Evolutionary conservation across 2,113 vertebrate genomes (phyloP).

Genomic region (Heteronetta atricapilla): DNA sequence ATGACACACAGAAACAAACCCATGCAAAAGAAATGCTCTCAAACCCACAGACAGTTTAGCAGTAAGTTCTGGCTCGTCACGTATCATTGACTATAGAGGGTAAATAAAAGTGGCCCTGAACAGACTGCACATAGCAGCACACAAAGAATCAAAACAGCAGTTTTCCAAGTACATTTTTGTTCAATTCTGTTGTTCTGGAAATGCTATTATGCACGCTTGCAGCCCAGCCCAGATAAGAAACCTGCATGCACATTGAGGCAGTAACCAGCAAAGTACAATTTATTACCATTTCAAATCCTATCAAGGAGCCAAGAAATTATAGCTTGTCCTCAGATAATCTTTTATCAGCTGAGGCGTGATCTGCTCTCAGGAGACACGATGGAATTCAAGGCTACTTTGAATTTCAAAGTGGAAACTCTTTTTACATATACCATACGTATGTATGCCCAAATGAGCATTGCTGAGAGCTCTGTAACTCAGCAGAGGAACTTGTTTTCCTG

Average conservation of each 20-base stretch:
- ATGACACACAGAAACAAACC: background rate
- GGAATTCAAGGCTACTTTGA: slow-evolving; percentile 16
- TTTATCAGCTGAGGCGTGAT: background rate
- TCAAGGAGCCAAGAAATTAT: slow-evolving; percentile 35
- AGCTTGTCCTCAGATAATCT: slow-evolving; percentile 54
- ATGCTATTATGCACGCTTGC: background rate
- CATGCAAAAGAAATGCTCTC: background rate
- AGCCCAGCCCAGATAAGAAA: slow-evolving; percentile 8
- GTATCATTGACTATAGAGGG: background rate
- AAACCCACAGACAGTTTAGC: background rate
- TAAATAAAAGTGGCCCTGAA: background rate
- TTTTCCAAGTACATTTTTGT: background rate
- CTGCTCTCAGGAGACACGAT: background rate
- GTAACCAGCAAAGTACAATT: background rate
- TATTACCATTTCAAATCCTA: slow-evolving; percentile 48
- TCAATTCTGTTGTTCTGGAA: slow-evolving; percentile 9
- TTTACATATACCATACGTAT: background rate
- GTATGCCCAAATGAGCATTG: background rate
- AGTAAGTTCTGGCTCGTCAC: background rate
- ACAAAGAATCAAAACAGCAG: background rate
- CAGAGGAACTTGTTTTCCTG: background rate
- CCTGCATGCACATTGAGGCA: background rate
- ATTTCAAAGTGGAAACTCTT: slow-evolving; percentile 38
- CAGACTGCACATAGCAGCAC: background rate
- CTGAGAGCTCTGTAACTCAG: background rate